Conservation (phyloP, 2,888 invertebrate species). For the Platerodrilus igneus region DNA sequence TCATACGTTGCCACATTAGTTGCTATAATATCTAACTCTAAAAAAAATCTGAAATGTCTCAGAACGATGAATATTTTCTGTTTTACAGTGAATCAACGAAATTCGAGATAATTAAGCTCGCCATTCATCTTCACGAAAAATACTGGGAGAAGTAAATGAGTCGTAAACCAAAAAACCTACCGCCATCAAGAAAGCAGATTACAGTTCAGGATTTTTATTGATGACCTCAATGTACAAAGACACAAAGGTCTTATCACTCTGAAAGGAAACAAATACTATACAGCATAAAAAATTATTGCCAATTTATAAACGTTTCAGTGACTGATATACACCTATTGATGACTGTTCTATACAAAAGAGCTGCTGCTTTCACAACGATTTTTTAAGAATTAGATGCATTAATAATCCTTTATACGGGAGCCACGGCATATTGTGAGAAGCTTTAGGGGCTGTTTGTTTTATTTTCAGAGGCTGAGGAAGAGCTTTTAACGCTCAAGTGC, state of each 20-base stretch:
- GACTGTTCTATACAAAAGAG: conserved; percentile 43
- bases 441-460: too few relatives aligned
- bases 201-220: conserved; percentile 46
- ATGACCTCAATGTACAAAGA: conserved; percentile 47
- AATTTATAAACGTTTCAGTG: conserved; percentile 41
- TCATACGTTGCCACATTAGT: too few relatives aligned
- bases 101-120: too few relatives aligned
- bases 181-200: conserved; percentile 46
- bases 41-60: too few relatives aligned
- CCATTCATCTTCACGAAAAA: too few relatives aligned
- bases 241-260: conserved; percentile 48
- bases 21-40: too few relatives aligned
- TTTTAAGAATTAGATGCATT: conserved; percentile 25
- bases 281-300: conserved; percentile 44
- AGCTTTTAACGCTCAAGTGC: too few relatives aligned
- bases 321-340: conserved; percentile 48
- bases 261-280: conserved; percentile 45
- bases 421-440: too few relatives aligned
- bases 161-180: conserved; percentile 46
- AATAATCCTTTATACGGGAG: conserved; percentile 21
- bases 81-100: too few relatives aligned
- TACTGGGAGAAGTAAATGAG: conserved; percentile 47
- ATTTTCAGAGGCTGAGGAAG: too few relatives aligned
- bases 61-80: too few relatives aligned
- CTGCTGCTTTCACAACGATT: too few relatives aligned